Evolutionary conservation across 2,113 vertebrate species (phyloP).

Genomic region (Marmota flaviventris): DNA sequence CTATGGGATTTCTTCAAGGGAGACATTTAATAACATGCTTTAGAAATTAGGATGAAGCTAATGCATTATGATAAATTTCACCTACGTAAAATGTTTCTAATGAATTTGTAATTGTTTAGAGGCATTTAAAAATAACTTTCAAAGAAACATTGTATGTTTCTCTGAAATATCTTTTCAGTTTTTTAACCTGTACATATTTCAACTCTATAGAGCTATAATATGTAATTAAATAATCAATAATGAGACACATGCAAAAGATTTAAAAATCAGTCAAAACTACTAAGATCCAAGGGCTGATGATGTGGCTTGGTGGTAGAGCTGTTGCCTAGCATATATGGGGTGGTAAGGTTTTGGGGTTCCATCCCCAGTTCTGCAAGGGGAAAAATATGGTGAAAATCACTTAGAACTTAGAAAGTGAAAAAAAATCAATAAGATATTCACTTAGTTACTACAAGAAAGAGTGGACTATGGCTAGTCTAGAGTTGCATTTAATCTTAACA

Average conservation of each 20-base stretch:
- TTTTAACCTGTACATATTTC: neutral
- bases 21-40: slow-evolving; percentile 3
- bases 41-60: neutral
- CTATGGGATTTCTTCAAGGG: neutral
- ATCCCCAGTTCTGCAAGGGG: neutral
- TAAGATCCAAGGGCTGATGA: neutral
- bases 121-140: neutral
- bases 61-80: slow-evolving; percentile 12
- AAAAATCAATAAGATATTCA: neutral
- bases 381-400: neutral
- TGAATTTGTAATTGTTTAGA: slow-evolving; percentile 16
- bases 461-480: neutral
- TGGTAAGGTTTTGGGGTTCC: neutral
- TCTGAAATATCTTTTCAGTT: slow-evolving; percentile 45
- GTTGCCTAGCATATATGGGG: neutral
- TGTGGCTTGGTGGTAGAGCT: neutral
- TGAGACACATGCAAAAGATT: slow-evolving; percentile 13
- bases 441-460: slow-evolving; percentile 13
- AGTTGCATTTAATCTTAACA: slow-evolving; percentile 56
- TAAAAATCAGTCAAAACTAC: slow-evolving; percentile 44
- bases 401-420: neutral
- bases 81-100: slow-evolving; percentile 29
- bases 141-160: neutral
- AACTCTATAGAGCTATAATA: neutral
- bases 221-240: slow-evolving; percentile 49